A percentile compares a stretch with the other conserved stretches of the same genome.
These are phyloP conservation scores for Saimiri boliviensis DNA, from an alignment of 2,113 vertebrate species.

Conservation along the genomic window DNA sequence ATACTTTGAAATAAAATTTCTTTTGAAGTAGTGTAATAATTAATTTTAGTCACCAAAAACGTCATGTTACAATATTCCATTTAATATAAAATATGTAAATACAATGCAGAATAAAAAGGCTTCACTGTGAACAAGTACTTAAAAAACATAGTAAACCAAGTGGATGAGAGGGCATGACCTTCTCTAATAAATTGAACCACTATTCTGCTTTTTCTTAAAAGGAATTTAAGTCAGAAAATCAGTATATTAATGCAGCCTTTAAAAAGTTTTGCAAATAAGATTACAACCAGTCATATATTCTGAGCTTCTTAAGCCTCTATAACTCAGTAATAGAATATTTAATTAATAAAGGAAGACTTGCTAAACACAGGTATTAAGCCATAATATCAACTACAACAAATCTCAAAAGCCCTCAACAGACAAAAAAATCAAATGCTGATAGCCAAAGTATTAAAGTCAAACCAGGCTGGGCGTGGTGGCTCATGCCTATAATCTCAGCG, in stretches of 20 bases:
- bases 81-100: not conserved
- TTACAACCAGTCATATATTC: not conserved
- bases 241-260: not conserved
- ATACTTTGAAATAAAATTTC: constrained; percentile 2
- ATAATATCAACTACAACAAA: not conserved
- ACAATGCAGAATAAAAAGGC: constrained; percentile 15
- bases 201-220: constrained; percentile 41
- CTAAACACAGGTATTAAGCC: not conserved
- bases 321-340: not conserved
- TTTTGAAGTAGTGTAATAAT: not conserved
- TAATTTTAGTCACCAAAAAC: constrained; percentile 33
- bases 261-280: not conserved
- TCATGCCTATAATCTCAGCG: too few relatives aligned
- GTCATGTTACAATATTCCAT: not conserved
- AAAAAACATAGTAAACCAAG: not conserved
- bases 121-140: constrained; percentile 31
- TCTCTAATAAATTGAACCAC: not conserved
- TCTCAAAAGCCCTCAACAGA: not conserved
- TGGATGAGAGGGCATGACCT: not conserved
- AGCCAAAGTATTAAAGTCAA: not conserved
- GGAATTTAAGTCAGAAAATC: constrained; percentile 17
- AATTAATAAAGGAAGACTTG: not conserved
- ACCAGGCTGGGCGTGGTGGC: too few relatives aligned
- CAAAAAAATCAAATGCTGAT: not conserved
- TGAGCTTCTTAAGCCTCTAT: not conserved